These are phyloP conservation scores for Leptobrachium leishanense DNA, from an alignment of 2,113 vertebrate genomes.

Conservation along the genomic window DNA sequence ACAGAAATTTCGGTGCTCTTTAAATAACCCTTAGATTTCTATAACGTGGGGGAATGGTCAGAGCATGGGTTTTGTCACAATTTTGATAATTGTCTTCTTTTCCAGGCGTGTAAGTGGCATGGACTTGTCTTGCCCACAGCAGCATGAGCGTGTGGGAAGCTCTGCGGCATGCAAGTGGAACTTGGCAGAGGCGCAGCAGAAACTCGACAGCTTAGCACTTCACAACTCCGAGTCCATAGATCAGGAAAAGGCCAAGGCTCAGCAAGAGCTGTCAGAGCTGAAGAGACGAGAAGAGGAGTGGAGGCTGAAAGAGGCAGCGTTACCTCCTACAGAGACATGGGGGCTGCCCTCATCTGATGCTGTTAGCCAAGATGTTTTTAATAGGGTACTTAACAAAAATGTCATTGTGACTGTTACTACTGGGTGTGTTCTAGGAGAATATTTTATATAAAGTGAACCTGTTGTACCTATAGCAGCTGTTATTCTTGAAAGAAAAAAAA, in stretches of 20 bases:
- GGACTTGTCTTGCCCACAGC: slow-evolving; percentile 83
- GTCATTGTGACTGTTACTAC: no score
- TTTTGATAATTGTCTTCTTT: slow-evolving; percentile 31
- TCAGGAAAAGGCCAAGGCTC: slow-evolving; percentile 85
- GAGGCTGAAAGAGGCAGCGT: slow-evolving; percentile 89
- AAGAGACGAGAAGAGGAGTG: slow-evolving; percentile 86
- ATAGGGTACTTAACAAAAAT: slow-evolving; percentile 76
- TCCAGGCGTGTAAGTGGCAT: slow-evolving; percentile 74
- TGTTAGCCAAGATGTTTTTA: slow-evolving; percentile 88
- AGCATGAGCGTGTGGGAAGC: slow-evolving; percentile 85
- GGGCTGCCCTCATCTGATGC: slow-evolving; percentile 74
- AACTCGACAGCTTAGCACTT: slow-evolving; percentile 84
- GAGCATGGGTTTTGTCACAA: no score
- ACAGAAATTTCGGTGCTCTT: no score
- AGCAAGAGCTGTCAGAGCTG: slow-evolving; percentile 77
- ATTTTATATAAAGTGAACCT: background rate
- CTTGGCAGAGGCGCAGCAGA: slow-evolving; percentile 93
- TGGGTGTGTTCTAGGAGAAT: background rate
- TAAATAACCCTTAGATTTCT: background rate
- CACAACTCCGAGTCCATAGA: slow-evolving; percentile 90
- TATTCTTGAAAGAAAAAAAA: no score
- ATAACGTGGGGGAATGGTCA: background rate
- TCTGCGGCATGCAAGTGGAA: slow-evolving; percentile 90
- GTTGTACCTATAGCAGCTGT: no score
- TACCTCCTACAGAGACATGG: slow-evolving; percentile 75